Evolutionary conservation across 2,797 vertebrate species (phyloP).

Genomic region (Echiichthys vipera): DNA sequence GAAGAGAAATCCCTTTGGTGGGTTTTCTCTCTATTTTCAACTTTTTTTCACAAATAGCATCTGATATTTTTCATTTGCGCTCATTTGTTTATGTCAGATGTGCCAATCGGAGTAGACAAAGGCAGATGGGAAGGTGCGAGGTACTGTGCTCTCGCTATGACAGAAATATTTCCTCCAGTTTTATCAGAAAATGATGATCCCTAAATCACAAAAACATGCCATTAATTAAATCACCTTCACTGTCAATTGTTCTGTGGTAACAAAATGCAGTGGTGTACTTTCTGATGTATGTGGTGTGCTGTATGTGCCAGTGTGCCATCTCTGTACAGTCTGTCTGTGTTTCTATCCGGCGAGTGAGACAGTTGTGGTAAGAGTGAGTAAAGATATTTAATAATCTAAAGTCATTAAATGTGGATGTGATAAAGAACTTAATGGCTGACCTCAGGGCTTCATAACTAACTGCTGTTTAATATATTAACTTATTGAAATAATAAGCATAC

Average conservation of each 20-base stretch:
- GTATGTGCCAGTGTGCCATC: constrained; percentile 36
- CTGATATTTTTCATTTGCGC: neutral
- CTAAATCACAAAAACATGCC: neutral
- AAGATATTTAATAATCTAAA: constrained; percentile 24
- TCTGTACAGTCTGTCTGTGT: constrained; percentile 38
- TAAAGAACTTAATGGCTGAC: constrained; percentile 56
- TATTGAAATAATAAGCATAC: constrained; percentile 44
- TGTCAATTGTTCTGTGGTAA: constrained; percentile 25
- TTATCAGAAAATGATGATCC: constrained; percentile 8
- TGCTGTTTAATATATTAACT: constrained; percentile 53
- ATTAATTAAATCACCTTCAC: constrained; percentile 15
- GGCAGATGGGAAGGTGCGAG: neutral
- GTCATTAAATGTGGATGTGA: constrained; percentile 38
- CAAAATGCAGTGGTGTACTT: constrained; percentile 20
- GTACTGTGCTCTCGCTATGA: neutral
- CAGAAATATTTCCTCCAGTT: neutral
- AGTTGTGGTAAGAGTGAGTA: constrained; percentile 9
- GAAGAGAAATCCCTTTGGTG: neutral
- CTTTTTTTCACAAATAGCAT: constrained; percentile 5
- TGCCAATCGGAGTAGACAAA: constrained; percentile 15
- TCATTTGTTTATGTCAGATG: constrained; percentile 12
- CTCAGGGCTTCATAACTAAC: constrained; percentile 79
- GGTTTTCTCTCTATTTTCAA: neutral
- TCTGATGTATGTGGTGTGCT: constrained; percentile 24
- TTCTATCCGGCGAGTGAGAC: constrained; percentile 25